Percentiles rank a stretch among this genome's conserved stretches.
These are phyloP conservation scores for Matsumyia berberina DNA, from an alignment of 2,888 invertebrate species.

Conservation along the genomic window DNA sequence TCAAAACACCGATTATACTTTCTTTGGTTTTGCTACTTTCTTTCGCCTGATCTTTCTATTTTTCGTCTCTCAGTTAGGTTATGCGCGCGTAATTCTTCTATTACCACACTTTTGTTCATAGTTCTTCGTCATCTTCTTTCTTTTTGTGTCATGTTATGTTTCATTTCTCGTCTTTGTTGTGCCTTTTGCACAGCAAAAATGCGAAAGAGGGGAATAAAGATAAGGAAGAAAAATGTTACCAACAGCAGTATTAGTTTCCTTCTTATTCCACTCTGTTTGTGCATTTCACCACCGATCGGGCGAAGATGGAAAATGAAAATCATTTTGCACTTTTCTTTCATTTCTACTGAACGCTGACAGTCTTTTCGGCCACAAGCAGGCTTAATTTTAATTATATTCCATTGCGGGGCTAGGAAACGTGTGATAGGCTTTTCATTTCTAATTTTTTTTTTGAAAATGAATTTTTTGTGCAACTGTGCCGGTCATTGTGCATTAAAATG, in stretches of 20 bases:
- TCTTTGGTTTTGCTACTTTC: conserved; percentile 11
- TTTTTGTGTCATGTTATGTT: conserved; percentile 3
- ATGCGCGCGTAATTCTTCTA: conserved; percentile 57
- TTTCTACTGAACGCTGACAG: conserved; percentile 12
- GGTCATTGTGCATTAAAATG: conserved; percentile 81
- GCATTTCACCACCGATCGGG: conserved; percentile 46
- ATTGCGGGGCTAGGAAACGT: conserved; percentile 54
- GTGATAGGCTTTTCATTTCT: conserved; percentile 71
- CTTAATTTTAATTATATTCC: conserved; percentile 23
- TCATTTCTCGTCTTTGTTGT: conserved; percentile 53
- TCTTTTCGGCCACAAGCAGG: conserved; percentile 49
- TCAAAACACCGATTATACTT: conserved; percentile 14
- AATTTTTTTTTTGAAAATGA: conserved; percentile 38
- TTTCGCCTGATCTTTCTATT: conserved; percentile 9
- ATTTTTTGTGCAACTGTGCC: conserved; percentile 77
- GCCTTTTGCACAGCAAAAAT: conserved; percentile 38
- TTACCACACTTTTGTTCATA: conserved; percentile 62
- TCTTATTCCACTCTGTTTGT: conserved; percentile 9
- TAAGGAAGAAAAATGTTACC: conserved; percentile 31
- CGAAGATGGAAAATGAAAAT: conserved; percentile 29
- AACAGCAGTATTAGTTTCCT: conserved; percentile 38
- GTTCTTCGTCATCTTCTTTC: conserved; percentile 36
- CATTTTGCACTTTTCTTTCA: conserved; percentile 34
- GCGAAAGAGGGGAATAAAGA: conserved; percentile 8
- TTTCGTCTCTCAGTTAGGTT: conserved; percentile 20